Conservation (phyloP, 2,888 invertebrate genomes). For the Cephonodes hylas region DNA sequence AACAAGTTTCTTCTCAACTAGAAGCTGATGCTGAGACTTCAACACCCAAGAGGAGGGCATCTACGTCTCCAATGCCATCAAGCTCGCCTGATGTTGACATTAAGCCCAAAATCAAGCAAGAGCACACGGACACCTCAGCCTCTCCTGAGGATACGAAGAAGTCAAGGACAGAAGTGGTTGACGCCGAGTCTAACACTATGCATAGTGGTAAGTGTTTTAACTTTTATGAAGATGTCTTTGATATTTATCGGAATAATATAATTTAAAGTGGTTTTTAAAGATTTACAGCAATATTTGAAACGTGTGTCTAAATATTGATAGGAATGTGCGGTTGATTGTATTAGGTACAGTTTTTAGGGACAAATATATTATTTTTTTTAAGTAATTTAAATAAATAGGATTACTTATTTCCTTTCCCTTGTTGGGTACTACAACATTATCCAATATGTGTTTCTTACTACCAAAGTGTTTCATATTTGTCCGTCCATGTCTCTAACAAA, state of each 20-base stretch:
- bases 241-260: not conserved
- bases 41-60: constrained; percentile 83
- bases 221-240: not conserved
- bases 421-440: not conserved
- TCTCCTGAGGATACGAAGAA: constrained; percentile 86
- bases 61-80: constrained; percentile 77
- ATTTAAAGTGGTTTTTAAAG: not conserved
- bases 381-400: not conserved
- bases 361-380: no score
- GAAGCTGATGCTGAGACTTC: constrained; percentile 79
- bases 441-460: not conserved
- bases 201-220: constrained; percentile 89
- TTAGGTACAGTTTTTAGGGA: no score
- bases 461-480: not conserved
- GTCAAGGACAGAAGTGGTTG: constrained; percentile 89
- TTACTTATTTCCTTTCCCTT: not conserved
- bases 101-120: constrained; percentile 83
- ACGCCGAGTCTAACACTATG: constrained; percentile 94
- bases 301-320: not conserved
- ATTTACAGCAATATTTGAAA: not conserved
- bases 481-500: not conserved
- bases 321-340: no score
- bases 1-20: constrained; percentile 17
- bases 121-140: constrained; percentile 84
- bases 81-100: constrained; percentile 77